phyloP scores from a whole-genome alignment of 2,797 vertebrate genomes.

The Sebastes trivittatus region DNA sequence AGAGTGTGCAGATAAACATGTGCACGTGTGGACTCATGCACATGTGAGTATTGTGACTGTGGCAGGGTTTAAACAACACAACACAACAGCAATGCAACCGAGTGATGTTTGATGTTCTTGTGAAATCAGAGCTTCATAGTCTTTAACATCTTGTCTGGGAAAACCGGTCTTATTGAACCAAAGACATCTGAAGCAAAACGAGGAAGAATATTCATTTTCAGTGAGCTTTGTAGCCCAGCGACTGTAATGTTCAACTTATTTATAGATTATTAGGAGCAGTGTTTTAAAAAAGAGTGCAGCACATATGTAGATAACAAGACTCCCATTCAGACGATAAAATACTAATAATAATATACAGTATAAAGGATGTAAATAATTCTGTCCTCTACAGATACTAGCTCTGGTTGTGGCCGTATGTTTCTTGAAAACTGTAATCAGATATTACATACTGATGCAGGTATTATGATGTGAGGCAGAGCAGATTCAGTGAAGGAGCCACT shows the following conservation, averaged over 20 bases:
- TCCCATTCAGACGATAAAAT: neutral
- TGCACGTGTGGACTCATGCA: neutral
- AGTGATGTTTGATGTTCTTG: neutral
- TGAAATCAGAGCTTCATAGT: neutral
- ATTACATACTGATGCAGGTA: too few species aligned
- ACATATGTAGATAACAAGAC: neutral
- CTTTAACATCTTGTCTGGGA: neutral
- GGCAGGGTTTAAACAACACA: neutral
- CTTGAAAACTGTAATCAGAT: too few species aligned
- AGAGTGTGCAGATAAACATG: slow-evolving; percentile 52
- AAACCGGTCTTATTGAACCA: neutral
- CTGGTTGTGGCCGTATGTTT: too few species aligned
- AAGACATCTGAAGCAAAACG: neutral
- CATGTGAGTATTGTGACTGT: neutral
- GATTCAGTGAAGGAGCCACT: too few species aligned
- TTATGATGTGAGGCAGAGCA: too few species aligned
- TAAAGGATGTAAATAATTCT: too few species aligned
- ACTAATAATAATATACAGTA: too few species aligned
- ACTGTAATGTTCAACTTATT: neutral
- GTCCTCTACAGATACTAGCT: too few species aligned
- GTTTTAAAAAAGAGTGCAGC: neutral
- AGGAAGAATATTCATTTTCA: neutral
- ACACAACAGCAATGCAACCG: neutral
- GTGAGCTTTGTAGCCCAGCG: neutral
- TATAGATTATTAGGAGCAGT: neutral